Conservation (phyloP, 2,797 vertebrate genomes). For the Rhynchonycteris naso region DNA sequence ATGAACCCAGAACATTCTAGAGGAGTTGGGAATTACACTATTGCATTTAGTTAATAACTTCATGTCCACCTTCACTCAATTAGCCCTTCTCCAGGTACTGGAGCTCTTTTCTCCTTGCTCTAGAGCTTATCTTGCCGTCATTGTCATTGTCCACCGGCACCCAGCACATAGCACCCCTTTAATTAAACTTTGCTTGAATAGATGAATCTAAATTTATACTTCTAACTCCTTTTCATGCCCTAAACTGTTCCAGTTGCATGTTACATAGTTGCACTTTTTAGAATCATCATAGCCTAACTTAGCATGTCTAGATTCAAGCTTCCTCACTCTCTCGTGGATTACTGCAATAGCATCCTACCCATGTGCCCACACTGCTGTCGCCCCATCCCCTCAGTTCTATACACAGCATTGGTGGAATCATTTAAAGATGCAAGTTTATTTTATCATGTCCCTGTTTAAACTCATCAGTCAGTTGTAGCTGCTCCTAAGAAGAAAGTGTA, state of each 20-base stretch:
- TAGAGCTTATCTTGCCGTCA: neutral
- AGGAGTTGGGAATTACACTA: neutral
- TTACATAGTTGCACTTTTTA: neutral
- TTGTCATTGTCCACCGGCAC: neutral
- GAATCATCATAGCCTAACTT: neutral
- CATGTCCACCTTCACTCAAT: neutral
- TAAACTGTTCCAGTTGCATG: neutral
- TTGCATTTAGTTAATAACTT: slow-evolving; percentile 12
- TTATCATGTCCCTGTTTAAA: neutral
- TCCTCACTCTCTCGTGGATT: neutral
- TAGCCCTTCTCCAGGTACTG: neutral
- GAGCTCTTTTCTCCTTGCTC: neutral
- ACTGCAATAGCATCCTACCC: neutral
- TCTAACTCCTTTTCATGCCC: neutral
- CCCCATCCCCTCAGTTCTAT: neutral
- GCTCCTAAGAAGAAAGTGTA: neutral
- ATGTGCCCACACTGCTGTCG: neutral
- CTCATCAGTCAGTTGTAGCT: neutral
- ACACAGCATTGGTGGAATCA: neutral
- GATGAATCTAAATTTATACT: neutral
- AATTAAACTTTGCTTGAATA: slow-evolving; percentile 10
- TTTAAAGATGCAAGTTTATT: slow-evolving; percentile 12
- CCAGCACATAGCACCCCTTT: neutral
- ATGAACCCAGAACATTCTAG: neutral
- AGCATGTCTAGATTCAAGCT: neutral